These are phyloP conservation scores for Busseola fusca DNA, from an alignment of 2,888 invertebrate species.

Conservation along the genomic window DNA sequence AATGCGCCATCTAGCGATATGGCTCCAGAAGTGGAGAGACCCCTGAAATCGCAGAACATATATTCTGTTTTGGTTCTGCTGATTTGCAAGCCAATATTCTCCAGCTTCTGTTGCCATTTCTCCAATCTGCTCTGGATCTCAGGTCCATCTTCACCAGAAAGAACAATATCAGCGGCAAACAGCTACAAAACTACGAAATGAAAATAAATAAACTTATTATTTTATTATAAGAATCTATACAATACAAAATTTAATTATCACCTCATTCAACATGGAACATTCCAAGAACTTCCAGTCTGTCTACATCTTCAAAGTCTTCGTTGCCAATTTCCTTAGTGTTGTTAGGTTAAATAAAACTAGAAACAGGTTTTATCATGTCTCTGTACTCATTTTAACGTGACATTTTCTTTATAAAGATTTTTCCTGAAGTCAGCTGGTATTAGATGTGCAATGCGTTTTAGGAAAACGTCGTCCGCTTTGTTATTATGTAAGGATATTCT, in stretches of 20 bases:
- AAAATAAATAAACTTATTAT: no score
- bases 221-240: not conserved
- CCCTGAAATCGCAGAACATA: no score
- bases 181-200: not conserved
- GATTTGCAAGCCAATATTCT: no score
- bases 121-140: no score
- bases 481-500: slow-evolving; percentile 31
- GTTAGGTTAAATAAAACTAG: slow-evolving; percentile 34
- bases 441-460: slow-evolving; percentile 49
- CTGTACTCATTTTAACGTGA: slow-evolving; percentile 43
- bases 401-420: slow-evolving; percentile 44
- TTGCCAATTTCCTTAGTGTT: slow-evolving; percentile 15
- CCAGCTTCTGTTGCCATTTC: no score
- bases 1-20: no score
- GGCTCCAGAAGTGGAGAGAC: no score
- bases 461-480: slow-evolving; percentile 16
- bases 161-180: no score
- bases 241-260: not conserved
- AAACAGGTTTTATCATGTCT: slow-evolving; percentile 34
- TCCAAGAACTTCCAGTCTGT: not conserved
- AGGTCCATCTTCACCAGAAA: no score
- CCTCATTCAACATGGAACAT: not conserved
- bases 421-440: slow-evolving; percentile 42
- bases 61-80: no score
- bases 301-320: slow-evolving; percentile 8